Evolutionary conservation across 2,797 vertebrate genomes (phyloP).

Genomic region (Numenius phaeopus): DNA sequence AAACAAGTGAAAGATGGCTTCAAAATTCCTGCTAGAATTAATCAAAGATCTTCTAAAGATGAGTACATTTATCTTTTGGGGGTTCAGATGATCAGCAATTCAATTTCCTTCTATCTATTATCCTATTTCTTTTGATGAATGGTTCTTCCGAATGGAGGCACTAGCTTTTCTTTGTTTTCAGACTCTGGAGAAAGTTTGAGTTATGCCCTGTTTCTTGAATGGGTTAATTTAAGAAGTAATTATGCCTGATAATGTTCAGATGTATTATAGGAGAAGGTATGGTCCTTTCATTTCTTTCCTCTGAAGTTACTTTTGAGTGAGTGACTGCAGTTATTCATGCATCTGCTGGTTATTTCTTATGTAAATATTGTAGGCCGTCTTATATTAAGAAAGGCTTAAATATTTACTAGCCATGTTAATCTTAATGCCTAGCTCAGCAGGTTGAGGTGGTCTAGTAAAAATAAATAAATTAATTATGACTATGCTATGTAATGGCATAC

Average conservation of each 20-base stretch:
- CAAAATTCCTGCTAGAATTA: neutral
- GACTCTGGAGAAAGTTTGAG: neutral
- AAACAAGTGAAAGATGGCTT: neutral
- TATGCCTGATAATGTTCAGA: neutral
- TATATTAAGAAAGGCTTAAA: neutral
- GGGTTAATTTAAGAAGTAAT: neutral
- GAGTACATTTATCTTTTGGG: neutral
- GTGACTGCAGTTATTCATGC: neutral
- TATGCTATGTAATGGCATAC: neutral
- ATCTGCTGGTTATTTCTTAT: neutral
- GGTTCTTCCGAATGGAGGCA: neutral
- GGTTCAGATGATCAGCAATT: neutral
- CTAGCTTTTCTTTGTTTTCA: neutral
- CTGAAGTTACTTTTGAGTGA: neutral
- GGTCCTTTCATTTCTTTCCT: neutral
- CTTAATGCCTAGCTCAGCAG: neutral
- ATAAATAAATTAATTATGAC: neutral
- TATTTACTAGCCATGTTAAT: neutral
- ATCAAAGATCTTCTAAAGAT: neutral
- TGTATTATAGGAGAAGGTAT: neutral
- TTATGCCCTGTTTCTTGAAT: neutral
- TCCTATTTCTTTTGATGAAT: neutral
- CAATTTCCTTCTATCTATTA: neutral
- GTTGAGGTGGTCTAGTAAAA: neutral
- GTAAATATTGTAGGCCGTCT: neutral